Evolutionary conservation across 35 echinoderm and acorn worm genomes (phyloP), one percentile per base, ranked within the genome.

Genomic region (Strongylocentrotus purpuratus): DNA sequence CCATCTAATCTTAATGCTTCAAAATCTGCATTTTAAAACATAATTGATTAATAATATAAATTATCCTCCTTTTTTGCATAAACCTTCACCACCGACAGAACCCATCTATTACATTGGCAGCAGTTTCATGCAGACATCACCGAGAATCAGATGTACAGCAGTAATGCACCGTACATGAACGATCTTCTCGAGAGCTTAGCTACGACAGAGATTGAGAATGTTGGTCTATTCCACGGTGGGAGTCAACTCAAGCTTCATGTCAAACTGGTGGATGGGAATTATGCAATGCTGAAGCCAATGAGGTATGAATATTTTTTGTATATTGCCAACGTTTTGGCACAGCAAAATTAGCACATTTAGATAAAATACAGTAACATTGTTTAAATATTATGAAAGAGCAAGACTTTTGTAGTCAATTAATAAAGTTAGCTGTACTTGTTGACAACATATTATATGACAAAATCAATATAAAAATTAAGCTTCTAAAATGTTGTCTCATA

Each of bases 251-350:
- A 98, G n/a, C 95, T 98, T 33, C 46, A 94, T 28, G 48, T 98
- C 31, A 94, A 70, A 70, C 89, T 98, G 33, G 94, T 31, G 13
- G 96, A 98, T 94, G 97, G 97, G 25, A 97, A 97, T 94, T 85
- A 86, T 33, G 97, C 97, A 33, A 98, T 98, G 61, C 95, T 95
- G 0, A 98, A 97, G 92, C 97, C 97, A 9, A 98, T 95, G 96
- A 98, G 97, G 97, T 97, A 61, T 11, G 12, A 45, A 86, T 31
- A 41, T 3, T 41, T 41, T 41, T 41, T 41, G 35, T 41, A 41
- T 41, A 41, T 41, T 41, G 0, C 3, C 35, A 41, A 41, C 3
- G 35, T 41, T 41, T 41, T 41, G 35, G 35, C 35, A 41, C 35
- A 41, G 35, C 35, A 41, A 41, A 41, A 41, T 41, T 0, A 41